phyloP scores from a whole-genome alignment of 2,797 vertebrate species.

The Hipposideros larvatus region DNA sequence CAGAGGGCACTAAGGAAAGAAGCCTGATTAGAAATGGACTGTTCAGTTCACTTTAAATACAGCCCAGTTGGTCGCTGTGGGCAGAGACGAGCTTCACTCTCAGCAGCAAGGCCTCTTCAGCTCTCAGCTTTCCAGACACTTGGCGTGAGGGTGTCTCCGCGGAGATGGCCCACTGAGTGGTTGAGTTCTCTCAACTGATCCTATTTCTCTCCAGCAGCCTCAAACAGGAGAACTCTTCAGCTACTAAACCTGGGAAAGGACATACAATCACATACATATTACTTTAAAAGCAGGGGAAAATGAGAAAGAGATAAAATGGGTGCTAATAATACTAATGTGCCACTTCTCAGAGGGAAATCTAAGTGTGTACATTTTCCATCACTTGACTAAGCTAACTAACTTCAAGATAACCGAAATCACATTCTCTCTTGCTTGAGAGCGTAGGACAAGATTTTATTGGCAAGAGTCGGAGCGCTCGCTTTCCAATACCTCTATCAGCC shows the following conservation, averaged over 20 bases:
- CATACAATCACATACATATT: not conserved
- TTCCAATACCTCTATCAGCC: not conserved
- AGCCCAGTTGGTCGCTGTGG: not conserved
- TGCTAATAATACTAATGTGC: not conserved
- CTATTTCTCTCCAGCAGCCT: not conserved
- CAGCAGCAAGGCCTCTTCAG: not conserved
- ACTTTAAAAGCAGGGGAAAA: not conserved
- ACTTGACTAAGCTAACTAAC: not conserved
- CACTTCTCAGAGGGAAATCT: not conserved
- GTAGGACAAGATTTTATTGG: not conserved
- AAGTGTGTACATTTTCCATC: not conserved
- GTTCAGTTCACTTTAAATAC: not conserved
- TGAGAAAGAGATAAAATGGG: not conserved
- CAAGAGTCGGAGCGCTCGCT: too few relatives aligned
- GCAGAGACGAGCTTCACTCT: not conserved
- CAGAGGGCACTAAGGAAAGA: not conserved
- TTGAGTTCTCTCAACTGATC: not conserved
- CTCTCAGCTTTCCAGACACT: not conserved
- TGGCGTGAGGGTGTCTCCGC: not conserved
- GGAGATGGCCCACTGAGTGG: rapidly evolving
- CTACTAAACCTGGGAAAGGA: not conserved
- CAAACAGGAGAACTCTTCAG: not conserved
- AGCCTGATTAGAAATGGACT: not conserved
- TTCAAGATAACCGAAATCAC: not conserved
- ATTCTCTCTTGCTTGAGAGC: not conserved